Base-by-base conservation (phyloP, 2,888 invertebrate genomes). In the Drosophila barbarae region DNA sequence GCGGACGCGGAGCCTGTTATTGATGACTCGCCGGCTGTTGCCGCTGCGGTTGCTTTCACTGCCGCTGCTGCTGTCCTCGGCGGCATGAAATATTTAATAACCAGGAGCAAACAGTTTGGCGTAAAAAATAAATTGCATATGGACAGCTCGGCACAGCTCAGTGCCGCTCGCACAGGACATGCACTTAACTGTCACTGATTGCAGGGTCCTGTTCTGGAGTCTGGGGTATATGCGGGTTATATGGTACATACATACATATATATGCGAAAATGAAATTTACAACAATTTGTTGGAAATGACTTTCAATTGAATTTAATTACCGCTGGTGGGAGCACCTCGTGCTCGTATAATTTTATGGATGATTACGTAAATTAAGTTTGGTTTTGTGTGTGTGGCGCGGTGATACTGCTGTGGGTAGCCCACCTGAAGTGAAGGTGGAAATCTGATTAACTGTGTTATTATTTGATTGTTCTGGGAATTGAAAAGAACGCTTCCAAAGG, bases 231-330 rank as follows among this genome's bases (percentile, higher is more conserved):
- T 36, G 55, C 41, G 58, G 54, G 51, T 50, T 50, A 23, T 7
- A 7, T 21, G 21, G 21, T 26, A 7, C 26, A 26, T 7, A 26
- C 26, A 26, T 26, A 26, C 2, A 26, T 6, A 73, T 61, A 77
- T 66, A 68, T 74, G 66, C 41, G 57, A 68, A 50, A 75, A 80
- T 83, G 61, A 58, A 66, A 80, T 78, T 80, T 66, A 70, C 71
- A 83, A 71, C 71, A 69, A 80, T 73, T 75, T 75, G 69, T 32
- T 59, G 69, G 59, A 69, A 80, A 80, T 84, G 64, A 68, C 54
- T 60, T 64, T 65, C 59, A 84, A 84, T 75, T 80, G 71, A 77
- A 83, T 80, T 75, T 61, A 75, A 80, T 78, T 78, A 73, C 54
- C 53, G 49, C 41, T 52, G 51, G 49, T 60, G 56, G 55, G 64